These are phyloP conservation scores for Zeuzera pyrina DNA, from an alignment of 2,888 invertebrate species.

Conservation along the genomic window DNA sequence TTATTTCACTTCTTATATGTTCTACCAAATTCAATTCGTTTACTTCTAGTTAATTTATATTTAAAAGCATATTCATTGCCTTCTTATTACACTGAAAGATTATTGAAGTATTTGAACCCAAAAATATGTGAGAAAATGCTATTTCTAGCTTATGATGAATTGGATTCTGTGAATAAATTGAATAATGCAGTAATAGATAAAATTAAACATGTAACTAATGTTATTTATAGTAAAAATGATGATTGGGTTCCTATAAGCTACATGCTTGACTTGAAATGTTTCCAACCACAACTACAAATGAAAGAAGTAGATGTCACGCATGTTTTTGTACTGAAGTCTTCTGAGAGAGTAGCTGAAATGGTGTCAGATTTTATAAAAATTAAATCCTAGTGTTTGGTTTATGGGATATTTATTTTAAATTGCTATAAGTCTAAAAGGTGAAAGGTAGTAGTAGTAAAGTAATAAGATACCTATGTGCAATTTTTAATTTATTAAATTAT, in stretches of 20 bases:
- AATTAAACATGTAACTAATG: conserved; percentile 68
- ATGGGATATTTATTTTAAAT: no score
- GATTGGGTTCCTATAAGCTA: conserved; percentile 87
- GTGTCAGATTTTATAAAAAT: conserved; percentile 38
- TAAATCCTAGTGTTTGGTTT: no score
- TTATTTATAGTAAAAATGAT: conserved; percentile 87
- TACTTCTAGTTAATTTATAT: conserved; percentile 68
- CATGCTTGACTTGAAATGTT: conserved; percentile 74
- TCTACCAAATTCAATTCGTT: conserved; percentile 69
- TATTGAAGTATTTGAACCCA: conserved; percentile 73
- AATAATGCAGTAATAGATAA: conserved; percentile 77
- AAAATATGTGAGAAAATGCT: conserved; percentile 76
- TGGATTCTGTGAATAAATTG: conserved; percentile 79
- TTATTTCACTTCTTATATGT: conserved; percentile 48
- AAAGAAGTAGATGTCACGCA: conserved; percentile 70
- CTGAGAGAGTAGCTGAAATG: conserved; percentile 69
- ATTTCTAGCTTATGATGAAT: conserved; percentile 84
- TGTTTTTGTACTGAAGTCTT: conserved; percentile 84
- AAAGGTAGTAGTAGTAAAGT: no score
- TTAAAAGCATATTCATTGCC: conserved; percentile 69
- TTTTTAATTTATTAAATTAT: no score
- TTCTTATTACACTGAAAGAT: conserved; percentile 51
- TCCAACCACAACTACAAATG: conserved; percentile 39
- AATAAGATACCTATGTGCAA: no score
- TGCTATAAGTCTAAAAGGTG: no score